Evolutionary conservation across 1,140 invertebrate species (phyloP).

Genomic region (Papilio xuthus): DNA sequence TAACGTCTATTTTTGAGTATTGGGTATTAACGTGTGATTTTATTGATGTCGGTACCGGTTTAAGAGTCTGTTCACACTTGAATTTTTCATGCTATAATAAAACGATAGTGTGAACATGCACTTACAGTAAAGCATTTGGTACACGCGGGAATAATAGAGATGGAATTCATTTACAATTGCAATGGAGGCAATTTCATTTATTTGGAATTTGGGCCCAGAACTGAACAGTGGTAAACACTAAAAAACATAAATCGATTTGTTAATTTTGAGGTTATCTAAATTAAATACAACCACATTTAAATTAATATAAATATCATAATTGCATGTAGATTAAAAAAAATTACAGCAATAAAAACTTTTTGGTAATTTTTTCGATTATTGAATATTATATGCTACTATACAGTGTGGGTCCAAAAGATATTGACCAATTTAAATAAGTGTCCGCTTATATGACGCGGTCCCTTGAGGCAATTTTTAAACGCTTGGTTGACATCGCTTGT

Average conservation of each 20-base stretch:
- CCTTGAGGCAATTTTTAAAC: neutral
- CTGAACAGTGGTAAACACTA: too few relatives aligned
- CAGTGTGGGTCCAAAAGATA: too few relatives aligned
- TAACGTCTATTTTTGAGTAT: neutral
- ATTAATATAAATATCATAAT: too few relatives aligned
- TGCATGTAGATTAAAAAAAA: too few relatives aligned
- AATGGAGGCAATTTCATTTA: neutral
- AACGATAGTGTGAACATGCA: neutral
- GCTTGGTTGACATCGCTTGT: neutral
- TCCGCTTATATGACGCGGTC: constrained; percentile 27
- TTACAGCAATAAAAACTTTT: too few relatives aligned
- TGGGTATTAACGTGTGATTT: constrained; percentile 14
- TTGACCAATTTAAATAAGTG: neutral
- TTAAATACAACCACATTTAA: too few relatives aligned
- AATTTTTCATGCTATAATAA: neutral
- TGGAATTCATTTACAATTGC: constrained; percentile 1
- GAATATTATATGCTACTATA: too few relatives aligned
- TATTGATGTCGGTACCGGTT: neutral
- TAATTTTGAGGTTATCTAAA: too few relatives aligned
- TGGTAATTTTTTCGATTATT: too few relatives aligned
- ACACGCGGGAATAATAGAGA: neutral
- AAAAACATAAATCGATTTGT: too few relatives aligned
- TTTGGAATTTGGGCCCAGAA: too few relatives aligned
- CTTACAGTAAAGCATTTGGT: constrained; percentile 10
- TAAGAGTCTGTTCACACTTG: constrained; percentile 13